A percentile compares a stretch with the other conserved stretches of the same genome.
phyloP scores from a whole-genome alignment of 2,888 invertebrate species.

The Amphipyra berbera region DNA sequence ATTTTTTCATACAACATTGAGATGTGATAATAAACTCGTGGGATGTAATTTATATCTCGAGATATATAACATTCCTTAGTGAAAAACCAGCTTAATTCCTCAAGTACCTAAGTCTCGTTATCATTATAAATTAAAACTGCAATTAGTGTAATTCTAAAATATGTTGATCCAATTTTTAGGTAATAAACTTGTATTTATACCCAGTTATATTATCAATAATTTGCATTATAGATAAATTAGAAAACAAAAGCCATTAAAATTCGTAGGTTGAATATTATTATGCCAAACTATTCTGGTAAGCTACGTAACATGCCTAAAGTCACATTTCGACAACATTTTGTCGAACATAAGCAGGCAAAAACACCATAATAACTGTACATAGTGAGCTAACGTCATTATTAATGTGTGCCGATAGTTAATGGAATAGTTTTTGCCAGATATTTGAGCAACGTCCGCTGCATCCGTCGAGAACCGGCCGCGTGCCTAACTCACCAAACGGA shows the following conservation, averaged over 20 bases:
- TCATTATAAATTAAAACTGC: not conserved
- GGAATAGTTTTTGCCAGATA: slow-evolving; percentile 52
- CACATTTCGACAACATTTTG: slow-evolving; percentile 19
- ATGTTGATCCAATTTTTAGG: not conserved
- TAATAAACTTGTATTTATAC: not conserved
- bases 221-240: too few relatives aligned
- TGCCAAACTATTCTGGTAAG: not conserved
- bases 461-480: slow-evolving; percentile 53
- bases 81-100: too few relatives aligned
- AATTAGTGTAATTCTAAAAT: not conserved
- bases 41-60: too few relatives aligned
- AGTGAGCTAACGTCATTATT: slow-evolving; percentile 44
- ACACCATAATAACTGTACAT: slow-evolving; percentile 33
- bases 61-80: too few relatives aligned
- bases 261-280: too few relatives aligned
- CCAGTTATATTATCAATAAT: too few relatives aligned
- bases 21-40: too few relatives aligned
- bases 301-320: slow-evolving; percentile 3
- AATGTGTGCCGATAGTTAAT: slow-evolving; percentile 49
- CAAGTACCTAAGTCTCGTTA: not conserved
- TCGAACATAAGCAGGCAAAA: slow-evolving; percentile 20
- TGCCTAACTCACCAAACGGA: slow-evolving; percentile 17
- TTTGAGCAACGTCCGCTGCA: slow-evolving; percentile 56
- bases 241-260: too few relatives aligned
- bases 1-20: too few relatives aligned